These are phyloP conservation scores for Sanderia malayensis DNA, from an alignment of 30 jellyfish, hydroid and myxozoan genomes.

Conservation along the genomic window DNA sequence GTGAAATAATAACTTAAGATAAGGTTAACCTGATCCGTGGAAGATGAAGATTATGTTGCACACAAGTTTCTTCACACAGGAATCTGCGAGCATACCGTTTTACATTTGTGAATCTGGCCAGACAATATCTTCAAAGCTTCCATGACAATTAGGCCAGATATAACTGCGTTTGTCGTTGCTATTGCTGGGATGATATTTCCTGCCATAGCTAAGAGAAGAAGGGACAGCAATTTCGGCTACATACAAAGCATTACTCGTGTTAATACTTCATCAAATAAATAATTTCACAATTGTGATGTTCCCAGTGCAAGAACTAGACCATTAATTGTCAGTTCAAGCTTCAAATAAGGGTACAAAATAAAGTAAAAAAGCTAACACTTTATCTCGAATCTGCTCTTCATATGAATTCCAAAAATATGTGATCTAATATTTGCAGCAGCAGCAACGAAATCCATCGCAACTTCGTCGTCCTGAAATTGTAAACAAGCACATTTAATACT, in stretches of 20 bases:
- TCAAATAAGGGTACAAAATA: too few relatives aligned
- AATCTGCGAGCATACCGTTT: constrained; percentile 38
- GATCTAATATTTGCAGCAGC: constrained; percentile 98
- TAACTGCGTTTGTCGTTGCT: constrained; percentile 98
- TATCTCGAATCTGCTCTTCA: constrained; percentile 86
- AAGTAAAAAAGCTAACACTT: constrained; percentile 51
- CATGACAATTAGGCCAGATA: constrained; percentile 93
- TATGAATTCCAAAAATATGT: constrained; percentile 76
- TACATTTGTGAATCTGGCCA: constrained; percentile 72
- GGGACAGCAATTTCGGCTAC: too few relatives aligned
- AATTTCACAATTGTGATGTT: too few relatives aligned
- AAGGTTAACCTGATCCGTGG: too few relatives aligned
- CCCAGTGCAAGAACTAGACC: too few relatives aligned
- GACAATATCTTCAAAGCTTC: constrained; percentile 91
- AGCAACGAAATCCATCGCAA: constrained; percentile 95
- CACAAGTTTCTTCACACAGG: too few relatives aligned
- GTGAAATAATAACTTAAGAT: too few relatives aligned
- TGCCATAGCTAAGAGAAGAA: constrained; percentile 51
- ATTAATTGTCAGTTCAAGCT: too few relatives aligned
- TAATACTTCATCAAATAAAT: too few relatives aligned
- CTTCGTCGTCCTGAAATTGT: constrained; percentile 82
- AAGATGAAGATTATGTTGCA: too few relatives aligned
- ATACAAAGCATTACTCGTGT: too few relatives aligned
- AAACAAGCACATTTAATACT: too few relatives aligned
- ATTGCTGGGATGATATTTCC: constrained; percentile 99